Evolutionary conservation across 2,888 invertebrate genomes (phyloP).

Genomic region (Ectemnius cavifrons): DNA sequence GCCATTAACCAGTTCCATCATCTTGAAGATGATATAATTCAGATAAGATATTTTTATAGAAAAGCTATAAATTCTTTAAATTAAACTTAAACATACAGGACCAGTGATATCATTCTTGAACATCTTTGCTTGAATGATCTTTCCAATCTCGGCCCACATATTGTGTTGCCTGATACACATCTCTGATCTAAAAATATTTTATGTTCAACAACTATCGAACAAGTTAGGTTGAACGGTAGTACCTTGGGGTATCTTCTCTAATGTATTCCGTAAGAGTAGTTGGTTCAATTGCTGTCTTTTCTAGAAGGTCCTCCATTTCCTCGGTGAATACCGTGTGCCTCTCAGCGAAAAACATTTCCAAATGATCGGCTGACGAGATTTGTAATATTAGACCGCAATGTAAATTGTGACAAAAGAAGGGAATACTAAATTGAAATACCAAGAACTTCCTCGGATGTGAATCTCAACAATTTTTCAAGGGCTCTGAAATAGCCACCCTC

Average conservation of each 20-base stretch:
- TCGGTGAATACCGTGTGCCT: neutral
- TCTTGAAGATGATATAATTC: too few relatives aligned
- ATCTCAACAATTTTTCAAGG: neutral
- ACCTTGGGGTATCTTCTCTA: neutral
- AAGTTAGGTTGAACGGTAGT: too few relatives aligned
- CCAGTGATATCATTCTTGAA: too few relatives aligned
- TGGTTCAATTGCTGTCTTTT: neutral
- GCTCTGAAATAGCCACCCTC: neutral
- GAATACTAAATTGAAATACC: conserved; percentile 2
- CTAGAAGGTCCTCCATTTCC: neutral
- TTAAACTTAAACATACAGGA: too few relatives aligned
- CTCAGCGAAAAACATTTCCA: conserved; percentile 8
- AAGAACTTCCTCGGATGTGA: neutral
- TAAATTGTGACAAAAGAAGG: neutral
- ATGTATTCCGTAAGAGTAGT: neutral
- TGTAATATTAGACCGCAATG: neutral
- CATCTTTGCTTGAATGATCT: too few relatives aligned
- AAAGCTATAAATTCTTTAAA: too few relatives aligned
- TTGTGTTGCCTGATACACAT: too few relatives aligned
- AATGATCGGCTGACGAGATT: neutral
- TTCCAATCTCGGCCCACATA: too few relatives aligned
- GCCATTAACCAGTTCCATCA: too few relatives aligned
- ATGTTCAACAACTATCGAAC: too few relatives aligned
- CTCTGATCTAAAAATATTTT: too few relatives aligned
- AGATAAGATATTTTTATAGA: too few relatives aligned